Evolutionary conservation across 2,797 vertebrate species (phyloP), one percentile per base, ranked within the genome.

Genomic region (Ctenopoma kingsleyae): DNA sequence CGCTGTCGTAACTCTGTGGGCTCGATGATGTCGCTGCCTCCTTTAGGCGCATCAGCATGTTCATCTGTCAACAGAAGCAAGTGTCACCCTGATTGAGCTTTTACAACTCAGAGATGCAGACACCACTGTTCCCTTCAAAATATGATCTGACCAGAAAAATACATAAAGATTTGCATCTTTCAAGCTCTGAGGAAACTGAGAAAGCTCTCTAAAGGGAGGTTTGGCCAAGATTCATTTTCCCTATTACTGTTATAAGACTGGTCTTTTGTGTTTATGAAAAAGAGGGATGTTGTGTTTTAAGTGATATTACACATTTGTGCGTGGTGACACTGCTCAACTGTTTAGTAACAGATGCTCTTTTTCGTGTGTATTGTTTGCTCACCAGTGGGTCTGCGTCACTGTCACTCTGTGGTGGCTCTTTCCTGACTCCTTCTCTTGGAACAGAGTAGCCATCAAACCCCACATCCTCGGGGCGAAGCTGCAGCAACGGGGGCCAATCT

Each of bases 1-100:
- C 98, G 5, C 98, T 99, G 95, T 99, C 98, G 0, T 98, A 99
- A 86, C 98, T 99, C 94, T 99, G 98, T 0, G 98, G 96, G 80
- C 97, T 97, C 0, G 97, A 99, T 61, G 96, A 99, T 71, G 96
- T 98, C 22, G 98, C 98, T 0, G 98, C 98, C 78, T 99, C 98
- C 86, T 99, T 98, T 61, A 99, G 95, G 47, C 98, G 92, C 97
- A 99, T 97, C 35, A 99, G 89, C 98, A 99, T 99, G 86, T 97
- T 99, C 97, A 99, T 98, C 98, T 99, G 90, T 27, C 5, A 27
- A 41, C 23, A 51, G 32, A 61, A 48, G 67, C 8, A 46, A 35
- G 8, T 1, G 59, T 67, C 32, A 57, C 55, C 53, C 4, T 23
- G 20, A 50, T 19, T 1, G 1, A 40, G n/a, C 10, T 47, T 25